A percentile compares a stretch with the other conserved stretches of the same genome.
Evolutionary conservation across 2,113 vertebrate genomes (phyloP).

Genomic region (Ailurus styani): DNA sequence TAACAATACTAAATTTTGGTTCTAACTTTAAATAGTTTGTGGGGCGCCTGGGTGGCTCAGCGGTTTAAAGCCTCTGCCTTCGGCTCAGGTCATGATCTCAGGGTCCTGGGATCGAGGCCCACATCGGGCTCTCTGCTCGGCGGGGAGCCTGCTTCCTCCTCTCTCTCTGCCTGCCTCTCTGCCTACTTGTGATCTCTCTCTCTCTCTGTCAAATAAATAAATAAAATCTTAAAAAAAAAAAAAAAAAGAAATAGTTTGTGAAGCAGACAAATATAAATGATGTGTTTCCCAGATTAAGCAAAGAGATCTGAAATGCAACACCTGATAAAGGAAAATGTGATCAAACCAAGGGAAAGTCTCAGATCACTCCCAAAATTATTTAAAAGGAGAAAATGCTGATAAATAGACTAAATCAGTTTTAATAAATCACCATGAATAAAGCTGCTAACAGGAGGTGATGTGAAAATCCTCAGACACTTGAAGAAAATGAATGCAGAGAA

Average conservation of each 20-base stretch:
- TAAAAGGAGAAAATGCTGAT: not conserved
- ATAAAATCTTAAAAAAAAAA: no score
- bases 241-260: constrained; percentile 29
- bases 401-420: constrained; percentile 18
- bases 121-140: no score
- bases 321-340: constrained; percentile 3
- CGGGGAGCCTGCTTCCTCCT: no score
- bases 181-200: no score
- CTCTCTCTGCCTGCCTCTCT: no score
- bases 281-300: constrained; percentile 33
- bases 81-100: no score
- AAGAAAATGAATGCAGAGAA: constrained; percentile 27
- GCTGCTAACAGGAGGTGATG: not conserved
- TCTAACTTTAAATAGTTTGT: constrained; percentile 45
- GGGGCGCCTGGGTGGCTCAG: no score
- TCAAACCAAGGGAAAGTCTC: not conserved
- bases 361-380: not conserved
- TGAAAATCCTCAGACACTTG: constrained; percentile 3
- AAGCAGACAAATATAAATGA: constrained; percentile 30
- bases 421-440: not conserved
- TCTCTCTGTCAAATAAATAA: no score
- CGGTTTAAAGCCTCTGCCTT: no score
- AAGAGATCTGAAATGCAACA: not conserved
- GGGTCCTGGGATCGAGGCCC: no score
- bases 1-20: constrained; percentile 41